phyloP scores from a whole-genome alignment of 2,888 invertebrate species.

The Notodonta ziczac region DNA sequence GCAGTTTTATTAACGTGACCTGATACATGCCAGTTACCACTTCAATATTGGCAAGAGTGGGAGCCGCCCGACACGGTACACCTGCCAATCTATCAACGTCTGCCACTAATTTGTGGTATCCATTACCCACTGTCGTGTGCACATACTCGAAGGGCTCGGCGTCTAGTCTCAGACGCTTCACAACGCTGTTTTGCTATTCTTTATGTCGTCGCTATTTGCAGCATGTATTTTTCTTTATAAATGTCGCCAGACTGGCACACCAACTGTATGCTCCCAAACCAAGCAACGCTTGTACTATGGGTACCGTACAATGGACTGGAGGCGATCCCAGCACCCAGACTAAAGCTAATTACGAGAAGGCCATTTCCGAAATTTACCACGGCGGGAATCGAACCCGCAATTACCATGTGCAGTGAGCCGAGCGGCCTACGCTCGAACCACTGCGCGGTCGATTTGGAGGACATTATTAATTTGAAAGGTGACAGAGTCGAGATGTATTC shows the following conservation, averaged over 20 bases:
- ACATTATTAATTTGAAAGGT: background rate
- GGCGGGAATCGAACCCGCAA: no score
- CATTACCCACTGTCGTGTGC: background rate
- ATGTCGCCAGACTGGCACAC: no score
- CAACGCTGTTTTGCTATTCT: background rate
- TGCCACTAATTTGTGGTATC: background rate
- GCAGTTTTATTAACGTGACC: background rate
- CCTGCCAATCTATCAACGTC: slow-evolving; percentile 1
- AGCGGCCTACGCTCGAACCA: no score
- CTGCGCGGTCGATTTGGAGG: no score
- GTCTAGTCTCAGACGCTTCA: background rate
- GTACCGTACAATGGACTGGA: no score
- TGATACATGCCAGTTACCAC: background rate
- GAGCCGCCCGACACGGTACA: background rate
- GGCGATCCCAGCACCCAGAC: no score
- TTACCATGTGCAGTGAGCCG: no score
- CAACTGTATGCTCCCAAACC: no score
- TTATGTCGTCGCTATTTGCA: background rate
- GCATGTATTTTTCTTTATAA: no score
- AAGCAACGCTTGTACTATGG: no score
- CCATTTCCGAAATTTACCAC: no score
- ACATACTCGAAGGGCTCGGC: background rate
- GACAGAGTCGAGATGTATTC: background rate
- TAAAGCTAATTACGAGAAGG: no score
- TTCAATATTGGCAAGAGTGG: background rate